Conservation (phyloP, 2,113 vertebrate genomes). For the Zosterops borbonicus region DNA sequence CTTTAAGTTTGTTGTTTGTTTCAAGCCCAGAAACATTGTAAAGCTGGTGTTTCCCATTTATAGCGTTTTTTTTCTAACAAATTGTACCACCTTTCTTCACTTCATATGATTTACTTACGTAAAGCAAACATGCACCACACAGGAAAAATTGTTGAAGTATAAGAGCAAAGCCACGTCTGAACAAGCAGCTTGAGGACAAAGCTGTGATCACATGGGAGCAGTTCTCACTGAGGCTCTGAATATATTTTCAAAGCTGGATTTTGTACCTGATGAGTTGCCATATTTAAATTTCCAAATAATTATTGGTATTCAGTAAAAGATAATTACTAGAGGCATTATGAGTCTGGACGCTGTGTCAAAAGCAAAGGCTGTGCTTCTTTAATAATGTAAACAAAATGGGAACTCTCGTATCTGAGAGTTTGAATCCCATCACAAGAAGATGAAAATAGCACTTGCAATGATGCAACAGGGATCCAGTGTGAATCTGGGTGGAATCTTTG, state of each 20-base stretch:
- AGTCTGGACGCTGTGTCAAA: slow-evolving; percentile 6
- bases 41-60: not conserved
- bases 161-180: not conserved
- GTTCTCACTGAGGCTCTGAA: not conserved
- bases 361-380: not conserved
- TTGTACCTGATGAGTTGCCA: not conserved
- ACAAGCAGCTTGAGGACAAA: not conserved
- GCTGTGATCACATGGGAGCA: not conserved
- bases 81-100: not conserved
- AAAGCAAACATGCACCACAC: not conserved
- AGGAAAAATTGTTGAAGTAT: not conserved
- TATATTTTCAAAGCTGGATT: slow-evolving; percentile 2
- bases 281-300: slow-evolving; percentile 38
- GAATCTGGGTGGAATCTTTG: not conserved
- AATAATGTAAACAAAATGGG: not conserved
- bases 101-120: not conserved
- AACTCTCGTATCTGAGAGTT: not conserved
- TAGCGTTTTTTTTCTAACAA: not conserved
- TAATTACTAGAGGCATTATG: slow-evolving; percentile 4
- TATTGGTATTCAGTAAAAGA: slow-evolving; percentile 1
- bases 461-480: not conserved
- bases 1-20: not conserved
- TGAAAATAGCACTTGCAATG: slow-evolving; percentile 4
- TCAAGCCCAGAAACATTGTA: not conserved
- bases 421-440: not conserved